Evolutionary conservation across 2,888 invertebrate genomes (phyloP).

Genomic region (Nasonia oneida): DNA sequence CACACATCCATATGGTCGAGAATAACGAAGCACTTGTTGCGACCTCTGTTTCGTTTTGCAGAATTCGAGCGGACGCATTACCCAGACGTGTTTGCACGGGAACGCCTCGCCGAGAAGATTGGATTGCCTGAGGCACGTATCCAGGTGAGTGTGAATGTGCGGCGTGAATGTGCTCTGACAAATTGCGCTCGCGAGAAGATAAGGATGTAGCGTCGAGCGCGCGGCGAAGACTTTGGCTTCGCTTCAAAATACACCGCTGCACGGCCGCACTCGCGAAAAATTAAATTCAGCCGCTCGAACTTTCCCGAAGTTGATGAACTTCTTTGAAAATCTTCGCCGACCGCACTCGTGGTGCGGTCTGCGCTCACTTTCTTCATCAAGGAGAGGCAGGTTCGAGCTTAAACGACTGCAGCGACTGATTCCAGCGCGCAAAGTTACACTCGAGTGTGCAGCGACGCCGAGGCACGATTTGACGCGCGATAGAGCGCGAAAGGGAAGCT

Average conservation of each 20-base stretch:
- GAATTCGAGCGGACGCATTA: slow-evolving; percentile 99
- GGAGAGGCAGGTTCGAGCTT: neutral
- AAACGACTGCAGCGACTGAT: slow-evolving; percentile 52
- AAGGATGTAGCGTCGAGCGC: neutral
- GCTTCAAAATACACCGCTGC: neutral
- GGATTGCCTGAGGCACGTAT: slow-evolving; percentile 99
- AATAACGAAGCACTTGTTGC: slow-evolving; percentile 71
- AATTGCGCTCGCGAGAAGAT: slow-evolving; percentile 43
- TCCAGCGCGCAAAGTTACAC: slow-evolving; percentile 48
- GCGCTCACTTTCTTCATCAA: neutral
- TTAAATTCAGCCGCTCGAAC: neutral
- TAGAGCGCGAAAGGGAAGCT: slow-evolving; percentile 65
- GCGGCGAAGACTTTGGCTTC: neutral
- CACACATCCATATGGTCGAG: neutral
- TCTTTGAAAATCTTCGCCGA: neutral
- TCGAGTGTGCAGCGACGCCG: slow-evolving; percentile 48
- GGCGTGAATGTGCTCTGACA: slow-evolving; percentile 71
- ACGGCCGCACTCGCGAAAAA: neutral
- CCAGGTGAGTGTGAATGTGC: slow-evolving; percentile 90
- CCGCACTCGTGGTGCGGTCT: neutral
- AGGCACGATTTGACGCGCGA: slow-evolving; percentile 58
- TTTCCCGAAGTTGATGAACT: neutral
- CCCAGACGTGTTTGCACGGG: slow-evolving; percentile 97
- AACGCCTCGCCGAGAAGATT: slow-evolving; percentile 97
- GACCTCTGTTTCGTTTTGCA: slow-evolving; percentile 83